Conservation (phyloP, 2,113 vertebrate species). For the Vidua chalybeata region DNA sequence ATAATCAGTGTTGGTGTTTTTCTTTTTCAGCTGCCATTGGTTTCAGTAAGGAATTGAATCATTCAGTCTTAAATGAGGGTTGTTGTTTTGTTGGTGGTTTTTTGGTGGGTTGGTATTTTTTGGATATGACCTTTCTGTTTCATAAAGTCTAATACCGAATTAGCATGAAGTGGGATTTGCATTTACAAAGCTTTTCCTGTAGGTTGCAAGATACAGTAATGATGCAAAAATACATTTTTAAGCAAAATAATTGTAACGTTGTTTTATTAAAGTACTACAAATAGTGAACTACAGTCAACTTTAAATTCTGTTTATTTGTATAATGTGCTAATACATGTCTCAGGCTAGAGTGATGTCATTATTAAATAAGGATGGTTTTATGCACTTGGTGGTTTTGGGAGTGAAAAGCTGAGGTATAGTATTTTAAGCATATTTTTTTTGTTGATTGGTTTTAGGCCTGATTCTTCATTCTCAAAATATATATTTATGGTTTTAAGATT, state of each 20-base stretch:
- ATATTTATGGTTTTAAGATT: background rate
- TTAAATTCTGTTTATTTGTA: background rate
- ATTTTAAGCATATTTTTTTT: background rate
- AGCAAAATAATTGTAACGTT: background rate
- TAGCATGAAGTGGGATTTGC: background rate
- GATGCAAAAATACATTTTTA: background rate
- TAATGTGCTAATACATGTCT: background rate
- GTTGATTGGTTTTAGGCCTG: background rate
- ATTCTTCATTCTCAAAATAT: background rate
- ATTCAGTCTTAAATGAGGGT: background rate
- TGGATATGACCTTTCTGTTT: background rate
- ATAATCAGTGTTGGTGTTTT: constrained; percentile 1
- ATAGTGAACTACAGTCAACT: background rate
- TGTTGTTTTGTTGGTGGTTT: background rate
- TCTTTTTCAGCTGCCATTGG: constrained; percentile 48
- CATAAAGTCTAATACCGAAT: background rate
- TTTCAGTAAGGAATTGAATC: constrained; percentile 40
- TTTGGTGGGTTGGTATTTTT: background rate
- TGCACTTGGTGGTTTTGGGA: background rate
- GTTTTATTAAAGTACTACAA: background rate
- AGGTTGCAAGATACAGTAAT: background rate
- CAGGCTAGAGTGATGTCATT: background rate
- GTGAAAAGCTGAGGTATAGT: background rate
- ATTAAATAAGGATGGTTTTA: background rate
- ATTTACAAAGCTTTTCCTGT: background rate